These are phyloP conservation scores for Plumapathes pennacea DNA, from an alignment of 92 coral and sea anemone genomes.

Conservation along the genomic window DNA sequence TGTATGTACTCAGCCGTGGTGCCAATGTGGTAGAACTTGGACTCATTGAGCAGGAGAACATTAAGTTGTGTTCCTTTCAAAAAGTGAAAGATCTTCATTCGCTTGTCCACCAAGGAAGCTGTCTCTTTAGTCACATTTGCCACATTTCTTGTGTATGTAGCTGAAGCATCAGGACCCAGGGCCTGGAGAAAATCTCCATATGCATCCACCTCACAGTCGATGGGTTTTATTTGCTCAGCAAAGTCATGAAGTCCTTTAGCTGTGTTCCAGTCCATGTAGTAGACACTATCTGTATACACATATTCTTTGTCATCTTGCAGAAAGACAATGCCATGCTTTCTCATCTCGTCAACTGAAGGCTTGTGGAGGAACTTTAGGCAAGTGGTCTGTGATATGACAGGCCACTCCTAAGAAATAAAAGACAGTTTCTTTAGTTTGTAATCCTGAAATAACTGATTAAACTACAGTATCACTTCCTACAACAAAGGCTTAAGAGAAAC, in stretches of 20 bases:
- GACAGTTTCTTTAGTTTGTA: too few species aligned
- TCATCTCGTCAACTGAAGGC: conserved; percentile 77
- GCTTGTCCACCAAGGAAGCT: conserved; percentile 72
- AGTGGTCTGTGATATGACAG: conserved; percentile 58
- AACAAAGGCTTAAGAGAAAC: too few species aligned
- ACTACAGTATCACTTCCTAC: too few species aligned
- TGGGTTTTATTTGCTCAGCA: conserved; percentile 46
- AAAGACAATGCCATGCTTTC: conserved; percentile 65
- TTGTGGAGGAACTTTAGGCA: conserved; percentile 91
- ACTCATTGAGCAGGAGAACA: conserved; percentile 82
- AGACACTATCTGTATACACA: conserved; percentile 87
- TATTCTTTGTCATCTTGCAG: conserved; percentile 53
- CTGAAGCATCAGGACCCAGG: conserved; percentile 76
- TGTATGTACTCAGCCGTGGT: conserved; percentile 81
- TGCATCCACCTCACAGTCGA: conserved; percentile 92
- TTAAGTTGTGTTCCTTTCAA: conserved; percentile 89
- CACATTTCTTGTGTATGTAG: conserved; percentile 80
- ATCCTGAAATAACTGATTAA: too few species aligned
- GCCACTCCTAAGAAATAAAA: neutral
- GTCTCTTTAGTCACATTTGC: conserved; percentile 85
- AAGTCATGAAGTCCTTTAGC: conserved; percentile 49
- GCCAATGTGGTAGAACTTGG: conserved; percentile 92
- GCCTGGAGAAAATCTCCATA: conserved; percentile 96
- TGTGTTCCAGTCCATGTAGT: conserved; percentile 60
- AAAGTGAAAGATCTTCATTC: conserved; percentile 71